phyloP scores from a whole-genome alignment of 37 sponge, comb jelly and placozoan genomes.

The Chondrosia reniformis region DNA sequence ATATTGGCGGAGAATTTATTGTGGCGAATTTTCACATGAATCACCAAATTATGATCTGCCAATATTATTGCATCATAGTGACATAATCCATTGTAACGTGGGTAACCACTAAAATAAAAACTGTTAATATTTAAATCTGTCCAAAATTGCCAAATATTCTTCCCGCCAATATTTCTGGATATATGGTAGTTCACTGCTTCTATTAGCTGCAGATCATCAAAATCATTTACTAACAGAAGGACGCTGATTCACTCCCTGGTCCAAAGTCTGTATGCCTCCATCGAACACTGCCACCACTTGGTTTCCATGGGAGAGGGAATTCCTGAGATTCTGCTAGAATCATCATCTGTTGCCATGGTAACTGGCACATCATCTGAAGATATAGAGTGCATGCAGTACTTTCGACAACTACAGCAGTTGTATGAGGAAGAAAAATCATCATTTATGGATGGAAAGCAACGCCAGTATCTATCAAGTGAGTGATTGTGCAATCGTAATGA shows the following conservation, averaged over 20 bases:
- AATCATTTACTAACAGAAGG: not conserved
- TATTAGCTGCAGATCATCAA: too few relatives aligned
- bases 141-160: too few relatives aligned
- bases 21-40: too few relatives aligned
- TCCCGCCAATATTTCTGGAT: too few relatives aligned
- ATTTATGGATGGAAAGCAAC: not conserved
- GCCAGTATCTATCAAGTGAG: slow-evolving; percentile 6
- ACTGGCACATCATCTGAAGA: not conserved
- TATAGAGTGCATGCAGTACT: not conserved
- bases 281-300: slow-evolving; percentile 1
- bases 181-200: too few relatives aligned
- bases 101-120: too few relatives aligned
- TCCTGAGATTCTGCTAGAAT: not conserved
- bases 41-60: too few relatives aligned
- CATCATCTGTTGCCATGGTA: not conserved
- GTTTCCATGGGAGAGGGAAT: not conserved
- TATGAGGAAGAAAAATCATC: not conserved
- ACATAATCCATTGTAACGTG: too few relatives aligned
- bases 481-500: too few relatives aligned
- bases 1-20: too few relatives aligned
- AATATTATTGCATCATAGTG: too few relatives aligned
- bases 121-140: too few relatives aligned
- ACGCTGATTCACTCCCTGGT: not conserved
- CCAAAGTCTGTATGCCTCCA: slow-evolving; percentile 3
- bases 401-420: not conserved